These are phyloP conservation scores for Panulirus ornatus DNA, from an alignment of 1,140 invertebrate species.

Conservation along the genomic window DNA sequence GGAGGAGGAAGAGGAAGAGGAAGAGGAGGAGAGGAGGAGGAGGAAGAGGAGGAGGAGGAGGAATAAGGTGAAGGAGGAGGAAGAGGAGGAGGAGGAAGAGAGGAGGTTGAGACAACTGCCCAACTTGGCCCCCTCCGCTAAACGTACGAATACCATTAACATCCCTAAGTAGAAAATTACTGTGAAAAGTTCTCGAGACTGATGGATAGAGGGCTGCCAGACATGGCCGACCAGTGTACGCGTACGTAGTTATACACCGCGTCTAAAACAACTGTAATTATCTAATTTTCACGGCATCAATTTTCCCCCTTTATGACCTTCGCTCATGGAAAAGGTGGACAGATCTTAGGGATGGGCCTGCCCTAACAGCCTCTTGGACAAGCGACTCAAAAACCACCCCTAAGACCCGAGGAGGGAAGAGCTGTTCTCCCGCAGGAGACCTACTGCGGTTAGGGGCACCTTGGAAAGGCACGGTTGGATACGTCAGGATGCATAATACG, in stretches of 20 bases:
- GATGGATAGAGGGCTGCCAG: conserved; percentile 42
- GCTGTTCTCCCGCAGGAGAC: not conserved
- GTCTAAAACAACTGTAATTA: conserved; percentile 64
- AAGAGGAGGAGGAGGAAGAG: no score
- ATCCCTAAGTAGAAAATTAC: conserved; percentile 66
- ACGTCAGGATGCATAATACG: conserved; percentile 54
- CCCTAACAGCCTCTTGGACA: not conserved
- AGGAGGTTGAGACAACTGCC: no score
- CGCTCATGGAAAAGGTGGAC: conserved; percentile 54
- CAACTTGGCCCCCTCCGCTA: not conserved
- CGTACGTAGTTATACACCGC: conserved; percentile 65
- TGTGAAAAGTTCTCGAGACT: conserved; percentile 42
- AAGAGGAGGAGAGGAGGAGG: no score
- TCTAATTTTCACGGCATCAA: conserved; percentile 70
- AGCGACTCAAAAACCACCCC: conserved; percentile 1
- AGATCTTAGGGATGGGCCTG: not conserved
- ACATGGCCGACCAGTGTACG: conserved; percentile 31
- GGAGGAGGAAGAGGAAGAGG: no score
- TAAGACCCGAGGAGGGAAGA: not conserved
- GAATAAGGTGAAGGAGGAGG: no score
- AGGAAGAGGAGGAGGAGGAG: no score
- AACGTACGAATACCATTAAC: conserved; percentile 41
- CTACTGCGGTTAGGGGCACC: conserved; percentile 2
- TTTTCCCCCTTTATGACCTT: conserved; percentile 67
- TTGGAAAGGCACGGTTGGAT: conserved; percentile 41